phyloP scores from a whole-genome alignment of 2,113 vertebrate species.

The Malurus alboscapulatus region DNA sequence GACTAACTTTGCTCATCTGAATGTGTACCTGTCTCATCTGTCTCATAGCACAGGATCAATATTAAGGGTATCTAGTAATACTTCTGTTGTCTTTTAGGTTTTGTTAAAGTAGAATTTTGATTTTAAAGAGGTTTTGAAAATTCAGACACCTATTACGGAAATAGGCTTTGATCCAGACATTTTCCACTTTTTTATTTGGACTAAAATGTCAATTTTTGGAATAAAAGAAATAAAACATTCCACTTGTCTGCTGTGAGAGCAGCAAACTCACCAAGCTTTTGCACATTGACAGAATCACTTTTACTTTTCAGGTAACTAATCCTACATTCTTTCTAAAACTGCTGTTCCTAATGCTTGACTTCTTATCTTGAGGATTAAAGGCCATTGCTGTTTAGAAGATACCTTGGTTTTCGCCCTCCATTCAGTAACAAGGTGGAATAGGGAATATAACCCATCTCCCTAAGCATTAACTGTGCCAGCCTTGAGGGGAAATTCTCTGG shows the following conservation, averaged over 20 bases:
- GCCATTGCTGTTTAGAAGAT: neutral
- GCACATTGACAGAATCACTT: neutral
- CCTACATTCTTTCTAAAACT: neutral
- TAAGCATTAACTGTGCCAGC: neutral
- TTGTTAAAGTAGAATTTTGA: neutral
- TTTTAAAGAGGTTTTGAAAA: neutral
- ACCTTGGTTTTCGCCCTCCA: neutral
- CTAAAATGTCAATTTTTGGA: neutral
- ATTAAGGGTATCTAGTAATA: neutral
- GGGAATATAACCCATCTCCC: neutral
- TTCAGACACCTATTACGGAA: neutral
- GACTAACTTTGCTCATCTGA: neutral
- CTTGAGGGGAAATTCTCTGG: neutral
- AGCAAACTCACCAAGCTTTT: neutral
- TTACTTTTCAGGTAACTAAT: neutral
- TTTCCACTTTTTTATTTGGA: neutral
- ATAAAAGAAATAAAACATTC: neutral
- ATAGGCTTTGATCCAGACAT: neutral
- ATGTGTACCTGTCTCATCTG: neutral
- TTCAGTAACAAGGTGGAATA: neutral
- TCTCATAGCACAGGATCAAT: neutral
- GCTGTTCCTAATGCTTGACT: neutral
- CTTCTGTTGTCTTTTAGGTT: neutral
- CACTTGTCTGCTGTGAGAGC: neutral
- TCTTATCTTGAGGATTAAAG: neutral